A percentile compares a stretch with the other conserved stretches of the same genome.
phyloP scores from a whole-genome alignment of 2,113 vertebrate genomes.

The Phodopus roborovskii region DNA sequence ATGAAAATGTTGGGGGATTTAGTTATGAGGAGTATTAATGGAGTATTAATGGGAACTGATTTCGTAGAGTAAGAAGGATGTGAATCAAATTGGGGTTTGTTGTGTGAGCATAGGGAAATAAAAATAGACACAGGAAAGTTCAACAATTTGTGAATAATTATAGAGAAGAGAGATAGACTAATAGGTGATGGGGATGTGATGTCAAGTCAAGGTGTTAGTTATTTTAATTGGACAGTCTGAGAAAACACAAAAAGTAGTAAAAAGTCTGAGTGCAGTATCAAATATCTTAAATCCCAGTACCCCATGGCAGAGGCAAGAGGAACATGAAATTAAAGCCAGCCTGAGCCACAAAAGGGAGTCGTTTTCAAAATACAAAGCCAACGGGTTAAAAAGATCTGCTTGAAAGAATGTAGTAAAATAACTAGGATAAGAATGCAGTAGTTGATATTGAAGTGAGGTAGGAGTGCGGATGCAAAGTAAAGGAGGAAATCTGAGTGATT shows the following conservation, averaged over 20 bases:
- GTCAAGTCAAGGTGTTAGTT: conserved; percentile 1
- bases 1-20: background rate
- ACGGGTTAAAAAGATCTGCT: background rate
- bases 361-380: background rate
- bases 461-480: background rate
- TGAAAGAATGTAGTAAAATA: background rate
- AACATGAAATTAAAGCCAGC: background rate
- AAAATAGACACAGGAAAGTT: background rate
- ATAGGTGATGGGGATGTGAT: background rate
- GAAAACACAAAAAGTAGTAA: background rate
- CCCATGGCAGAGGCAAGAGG: too few species aligned
- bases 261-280: background rate
- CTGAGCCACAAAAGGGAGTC: background rate
- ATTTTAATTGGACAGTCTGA: conserved; percentile 22
- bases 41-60: background rate
- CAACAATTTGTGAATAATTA: background rate
- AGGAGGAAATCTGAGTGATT: background rate
- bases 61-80: background rate
- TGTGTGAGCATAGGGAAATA: background rate
- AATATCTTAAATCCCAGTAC: background rate
- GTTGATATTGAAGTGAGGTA: background rate
- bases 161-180: conserved; percentile 17
- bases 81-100: conserved; percentile 3
- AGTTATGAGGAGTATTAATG: background rate
- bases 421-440: background rate